A percentile compares a stretch with the other conserved stretches of the same genome.
Conservation (phyloP, 2,113 vertebrate genomes). For the Halcyon malimbica region DNA sequence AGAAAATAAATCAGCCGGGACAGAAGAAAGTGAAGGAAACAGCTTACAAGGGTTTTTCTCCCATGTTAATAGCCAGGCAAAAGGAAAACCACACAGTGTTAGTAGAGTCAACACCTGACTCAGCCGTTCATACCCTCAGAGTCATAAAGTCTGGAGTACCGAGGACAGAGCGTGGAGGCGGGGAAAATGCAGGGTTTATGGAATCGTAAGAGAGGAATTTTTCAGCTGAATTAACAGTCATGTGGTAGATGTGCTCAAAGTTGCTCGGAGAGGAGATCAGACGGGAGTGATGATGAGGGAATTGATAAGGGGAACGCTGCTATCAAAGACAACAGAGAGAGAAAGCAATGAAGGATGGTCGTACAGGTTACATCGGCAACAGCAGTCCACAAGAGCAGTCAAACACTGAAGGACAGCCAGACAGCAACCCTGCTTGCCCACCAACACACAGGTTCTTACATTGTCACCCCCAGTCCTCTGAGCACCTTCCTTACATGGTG, state of each 20-base stretch:
- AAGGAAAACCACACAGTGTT: conserved; percentile 62
- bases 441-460: conserved; percentile 11
- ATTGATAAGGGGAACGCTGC: conserved; percentile 80
- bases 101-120: conserved; percentile 71
- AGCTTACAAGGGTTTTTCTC: conserved; percentile 29
- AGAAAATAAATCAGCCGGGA: neutral
- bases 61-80: conserved; percentile 63
- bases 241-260: conserved; percentile 92
- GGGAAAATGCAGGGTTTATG: conserved; percentile 79
- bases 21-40: conserved; percentile 25
- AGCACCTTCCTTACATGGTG: conserved; percentile 18
- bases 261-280: conserved; percentile 88
- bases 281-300: conserved; percentile 78
- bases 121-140: conserved; percentile 80
- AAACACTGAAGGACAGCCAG: conserved; percentile 3
- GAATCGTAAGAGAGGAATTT: conserved; percentile 85
- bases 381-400: conserved; percentile 32
- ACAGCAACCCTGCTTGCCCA: conserved; percentile 33
- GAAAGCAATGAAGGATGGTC: conserved; percentile 62
- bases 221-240: conserved; percentile 89
- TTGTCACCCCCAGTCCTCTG: conserved; percentile 29
- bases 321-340: conserved; percentile 78
- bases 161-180: conserved; percentile 78
- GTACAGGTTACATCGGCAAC: neutral
- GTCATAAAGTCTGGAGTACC: conserved; percentile 79